Base-by-base conservation (phyloP, 1,140 invertebrate species). In the Tetragonula clypearis region DNA sequence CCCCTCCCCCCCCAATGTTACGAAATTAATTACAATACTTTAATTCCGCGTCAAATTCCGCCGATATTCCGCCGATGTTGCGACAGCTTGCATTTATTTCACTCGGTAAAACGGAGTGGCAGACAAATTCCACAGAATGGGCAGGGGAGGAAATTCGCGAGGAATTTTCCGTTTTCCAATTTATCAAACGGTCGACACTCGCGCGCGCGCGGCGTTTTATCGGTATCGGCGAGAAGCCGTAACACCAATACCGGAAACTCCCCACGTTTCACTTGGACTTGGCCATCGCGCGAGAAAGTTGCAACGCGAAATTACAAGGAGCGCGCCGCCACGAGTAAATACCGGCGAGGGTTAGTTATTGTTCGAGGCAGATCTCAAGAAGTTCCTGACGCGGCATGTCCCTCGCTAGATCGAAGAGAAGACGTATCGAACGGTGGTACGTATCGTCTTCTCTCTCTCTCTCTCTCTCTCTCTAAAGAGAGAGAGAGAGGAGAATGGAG, bases 371-470 rank as follows among this genome's bases (percentile, higher is more conserved):
- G 78, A 35, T 71, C 15, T 41, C 75, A 76, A 73, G 72, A 79
- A 83, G 72, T 86, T 88, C 26, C 53, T 53, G 73, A 78, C 77
- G 58, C 62, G 15, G 30, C 17, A 53, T 30, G 49, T 30, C 60
- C 49, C 19, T 30, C 60, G 53, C 68, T 26, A 12, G 58, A 72
- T 82, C 56, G 69, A 77, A 60, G 66, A 66, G 65, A 86, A 79
- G 79, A 82, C 79, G 60, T 81, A 86, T 88, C 83, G 87, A 88
- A 82, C 68, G 69, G 49, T 49, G 41, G 41, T 49, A 8, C 35
- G 41, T 49, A 60, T 65, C 68, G 56, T 73, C 35, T 21, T 35
- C 19, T n/a, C 53, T 30, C 30, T 30, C 30, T n/a, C n/a, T n/a
- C n/a, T n/a, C n/a, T n/a, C n/a, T n/a, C n/a, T n/a, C n/a, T n/a